Base-by-base conservation (phyloP, 2,113 vertebrate species). In the Hyla sarda region DNA sequence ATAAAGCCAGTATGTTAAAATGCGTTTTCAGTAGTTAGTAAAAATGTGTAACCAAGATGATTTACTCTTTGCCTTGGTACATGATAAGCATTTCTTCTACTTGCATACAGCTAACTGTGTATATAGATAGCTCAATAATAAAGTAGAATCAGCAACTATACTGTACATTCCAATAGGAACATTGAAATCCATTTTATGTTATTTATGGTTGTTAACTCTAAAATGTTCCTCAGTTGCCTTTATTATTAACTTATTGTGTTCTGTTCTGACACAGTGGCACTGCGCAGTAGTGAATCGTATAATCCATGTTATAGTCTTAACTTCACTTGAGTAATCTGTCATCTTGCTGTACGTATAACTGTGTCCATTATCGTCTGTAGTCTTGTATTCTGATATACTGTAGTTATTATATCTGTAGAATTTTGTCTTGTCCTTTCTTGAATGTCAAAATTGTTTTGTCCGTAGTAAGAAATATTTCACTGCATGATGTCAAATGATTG, bases 201-300 rank as follows among this genome's bases (percentile, higher is more conserved):
- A 81, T 81, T 81, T 45, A 81, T 81, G 58, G 58, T 81, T 4
- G n/a, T 6, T 60, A 80, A 45, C 32, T 80, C 56, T 80, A 41
- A 60, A 25, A 54, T 62, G 77, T 81, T 65, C 56, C 78, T 81
- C 56, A 81, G 56, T 65, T 81, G 78, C 78, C 78, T 81, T 81
- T 65, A 32, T 60, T 41, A 80, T 80, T 71, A 71, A 71, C 34
- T 41, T 65, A 81, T 81, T 47, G 78, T 81, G 58, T 80, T 80
- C 34, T 60, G 48, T 56, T 30, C 16, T 30, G 25, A 52, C 50
- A 56, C 77, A 62, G 32, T 45, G 77, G 45, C 23, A 28, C 78
- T 81, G 58, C 58, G 34, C 62, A 41, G 37, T 62, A 81, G 60
- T 81, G 34, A 62, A 45, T 81, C 41, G 11, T 28, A 81, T 81